phyloP scores from a whole-genome alignment of 2,797 vertebrate genomes.

The Bufotes viridis region DNA sequence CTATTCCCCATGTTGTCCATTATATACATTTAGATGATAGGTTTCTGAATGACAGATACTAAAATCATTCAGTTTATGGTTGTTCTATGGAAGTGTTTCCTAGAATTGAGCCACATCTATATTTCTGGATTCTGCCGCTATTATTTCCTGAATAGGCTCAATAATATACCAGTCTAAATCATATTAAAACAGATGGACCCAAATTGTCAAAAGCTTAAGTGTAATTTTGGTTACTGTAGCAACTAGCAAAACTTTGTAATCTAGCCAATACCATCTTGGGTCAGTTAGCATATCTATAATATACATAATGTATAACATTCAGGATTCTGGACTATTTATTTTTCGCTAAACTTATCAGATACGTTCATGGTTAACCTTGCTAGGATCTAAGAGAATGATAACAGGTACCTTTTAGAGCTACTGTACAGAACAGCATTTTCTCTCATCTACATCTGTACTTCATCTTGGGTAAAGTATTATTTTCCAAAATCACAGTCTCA shows the following conservation, averaged over 20 bases:
- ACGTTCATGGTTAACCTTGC: no score
- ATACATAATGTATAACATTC: background rate
- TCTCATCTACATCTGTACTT: no score
- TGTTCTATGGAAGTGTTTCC: background rate
- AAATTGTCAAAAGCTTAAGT: conserved; percentile 11
- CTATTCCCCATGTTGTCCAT: background rate
- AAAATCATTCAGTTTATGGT: background rate
- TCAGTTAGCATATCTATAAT: background rate
- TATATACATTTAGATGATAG: background rate
- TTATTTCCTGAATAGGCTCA: background rate
- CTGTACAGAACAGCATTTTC: no score
- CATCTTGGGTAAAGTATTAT: no score
- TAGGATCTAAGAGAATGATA: no score
- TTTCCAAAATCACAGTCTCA: no score
- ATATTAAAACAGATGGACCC: conserved; percentile 11
- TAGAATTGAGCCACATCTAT: background rate
- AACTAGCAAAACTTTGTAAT: background rate
- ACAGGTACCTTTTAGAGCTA: no score
- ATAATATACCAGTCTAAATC: background rate
- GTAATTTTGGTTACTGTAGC: background rate
- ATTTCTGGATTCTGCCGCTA: background rate
- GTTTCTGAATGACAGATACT: background rate
- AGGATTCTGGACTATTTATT: background rate
- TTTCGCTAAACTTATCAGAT: background rate
- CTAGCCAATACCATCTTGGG: background rate